Evolutionary conservation across 2,888 invertebrate genomes (phyloP), one percentile per base, ranked within the genome.

Genomic region (Papilio elwesi): DNA sequence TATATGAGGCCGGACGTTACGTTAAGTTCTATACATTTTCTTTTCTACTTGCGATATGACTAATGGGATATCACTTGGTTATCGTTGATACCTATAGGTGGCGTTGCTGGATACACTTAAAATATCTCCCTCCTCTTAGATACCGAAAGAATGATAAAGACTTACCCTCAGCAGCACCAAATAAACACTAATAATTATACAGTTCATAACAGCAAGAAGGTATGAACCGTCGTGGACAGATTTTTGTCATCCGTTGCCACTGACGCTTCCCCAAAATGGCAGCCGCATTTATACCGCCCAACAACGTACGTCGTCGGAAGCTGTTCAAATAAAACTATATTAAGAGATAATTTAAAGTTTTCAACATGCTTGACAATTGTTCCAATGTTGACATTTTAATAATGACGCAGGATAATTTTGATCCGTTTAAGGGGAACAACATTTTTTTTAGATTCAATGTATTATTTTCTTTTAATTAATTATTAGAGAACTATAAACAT

Each of bases 251-350:
- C 38, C 16, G 68, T 57, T 13, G 0, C 57, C 48, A 67, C 67
- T 67, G 53, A 1, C 8, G n/a, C 0, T 12, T 11, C 2, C 15
- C 3, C 16, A 13, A 52, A 15, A 53, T 52, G 3, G 52, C 38
- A 0, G 15, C 10, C 11, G 11, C 38, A 53, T 53, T 53, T 66
- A 66, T 66, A 66, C 15, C 66, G n/a, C 38, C 52, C 9, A 16
- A 53, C n/a, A 43, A 38, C 52, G 66, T 15, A 10, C 15, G 6
- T 11, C 6, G 11, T n/a, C 8, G 5, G 26, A 68, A 68, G 68
- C 68, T 68, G 68, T 68, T n/a, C 57, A 68, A 68, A 68, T 13
- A 53, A 15, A 7, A n/a, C 16, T n/a, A 10, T 10, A 15, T 53
- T 6, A 15, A 15, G 15, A 53, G 53, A 16, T 53, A 53, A 53